Percentiles rank a stretch among this genome's conserved stretches.
Evolutionary conservation across 1,140 invertebrate genomes (phyloP).

Genomic region (Diorhabda carinulata): DNA sequence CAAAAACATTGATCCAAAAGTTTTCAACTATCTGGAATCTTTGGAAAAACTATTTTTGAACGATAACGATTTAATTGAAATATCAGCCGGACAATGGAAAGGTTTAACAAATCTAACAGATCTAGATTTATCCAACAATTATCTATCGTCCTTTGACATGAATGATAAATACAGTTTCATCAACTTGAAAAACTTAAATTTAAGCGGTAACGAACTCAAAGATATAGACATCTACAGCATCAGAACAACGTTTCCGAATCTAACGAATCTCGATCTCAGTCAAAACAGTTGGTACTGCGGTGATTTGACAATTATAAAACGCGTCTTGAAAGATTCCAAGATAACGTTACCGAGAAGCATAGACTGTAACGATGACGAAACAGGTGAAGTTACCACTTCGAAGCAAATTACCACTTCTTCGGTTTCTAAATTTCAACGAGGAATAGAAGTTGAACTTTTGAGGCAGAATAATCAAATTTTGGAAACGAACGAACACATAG

Average conservation of each 20-base stretch:
- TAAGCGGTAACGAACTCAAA: slow-evolving; percentile 6
- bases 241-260: not conserved
- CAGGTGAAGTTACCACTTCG: too few relatives aligned
- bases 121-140: slow-evolving; percentile 10
- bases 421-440: too few relatives aligned
- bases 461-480: not conserved
- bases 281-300: slow-evolving; percentile 10
- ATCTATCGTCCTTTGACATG: slow-evolving; percentile 2
- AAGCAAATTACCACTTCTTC: too few relatives aligned
- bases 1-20: not conserved
- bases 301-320: slow-evolving; percentile 8
- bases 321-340: slow-evolving; percentile 3
- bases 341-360: not conserved
- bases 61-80: slow-evolving; percentile 6
- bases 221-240: not conserved
- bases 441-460: too few relatives aligned
- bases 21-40: not conserved
- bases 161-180: slow-evolving; percentile 3
- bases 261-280: slow-evolving; percentile 6
- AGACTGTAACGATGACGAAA: not conserved
- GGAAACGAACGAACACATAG: not conserved
- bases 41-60: slow-evolving; percentile 4
- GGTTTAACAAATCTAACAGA: not conserved
- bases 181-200: slow-evolving; percentile 4
- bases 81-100: slow-evolving; percentile 8